Conservation (phyloP, 2,113 vertebrate species). For the Oryzias javanicus region DNA sequence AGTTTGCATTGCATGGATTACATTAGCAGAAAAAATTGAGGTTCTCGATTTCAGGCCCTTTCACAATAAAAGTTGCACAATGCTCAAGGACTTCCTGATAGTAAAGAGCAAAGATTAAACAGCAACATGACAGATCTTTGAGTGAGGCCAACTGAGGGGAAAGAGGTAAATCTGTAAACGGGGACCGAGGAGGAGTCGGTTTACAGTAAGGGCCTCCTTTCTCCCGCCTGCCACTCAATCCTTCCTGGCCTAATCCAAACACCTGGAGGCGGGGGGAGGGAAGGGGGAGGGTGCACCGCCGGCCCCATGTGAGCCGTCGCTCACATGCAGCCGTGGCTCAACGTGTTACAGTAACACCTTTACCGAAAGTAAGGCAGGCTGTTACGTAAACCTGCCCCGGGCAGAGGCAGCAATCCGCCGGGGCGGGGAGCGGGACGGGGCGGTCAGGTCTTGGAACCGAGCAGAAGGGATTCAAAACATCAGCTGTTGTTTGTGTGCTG, state of each 20-base stretch:
- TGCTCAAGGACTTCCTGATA: neutral
- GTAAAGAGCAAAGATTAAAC: conserved; percentile 1
- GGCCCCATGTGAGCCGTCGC: conserved; percentile 69
- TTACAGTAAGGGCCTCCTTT: conserved; percentile 58
- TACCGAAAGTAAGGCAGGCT: conserved; percentile 28
- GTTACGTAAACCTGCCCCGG: conserved; percentile 47
- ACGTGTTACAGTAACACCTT: conserved; percentile 77
- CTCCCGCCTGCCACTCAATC: conserved; percentile 41
- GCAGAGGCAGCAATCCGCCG: neutral
- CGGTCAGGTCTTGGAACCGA: neutral
- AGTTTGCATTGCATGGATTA: too few relatives aligned
- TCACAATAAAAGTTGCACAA: neutral
- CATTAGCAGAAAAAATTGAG: neutral
- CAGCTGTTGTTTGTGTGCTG: conserved; percentile 51
- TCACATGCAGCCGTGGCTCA: conserved; percentile 69
- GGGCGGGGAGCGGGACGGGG: conserved; percentile 14
- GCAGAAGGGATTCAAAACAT: conserved; percentile 1
- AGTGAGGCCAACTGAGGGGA: neutral
- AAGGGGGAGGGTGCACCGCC: conserved; percentile 1
- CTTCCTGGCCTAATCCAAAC: conserved; percentile 67
- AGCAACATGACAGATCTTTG: conserved; percentile 3
- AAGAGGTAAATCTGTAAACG: conserved; percentile 20
- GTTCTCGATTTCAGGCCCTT: neutral
- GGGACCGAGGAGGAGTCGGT: conserved; percentile 47
- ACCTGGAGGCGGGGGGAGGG: conserved; percentile 56